phyloP scores from a whole-genome alignment of 2,113 vertebrate species.

The Syngnathus typhle region DNA sequence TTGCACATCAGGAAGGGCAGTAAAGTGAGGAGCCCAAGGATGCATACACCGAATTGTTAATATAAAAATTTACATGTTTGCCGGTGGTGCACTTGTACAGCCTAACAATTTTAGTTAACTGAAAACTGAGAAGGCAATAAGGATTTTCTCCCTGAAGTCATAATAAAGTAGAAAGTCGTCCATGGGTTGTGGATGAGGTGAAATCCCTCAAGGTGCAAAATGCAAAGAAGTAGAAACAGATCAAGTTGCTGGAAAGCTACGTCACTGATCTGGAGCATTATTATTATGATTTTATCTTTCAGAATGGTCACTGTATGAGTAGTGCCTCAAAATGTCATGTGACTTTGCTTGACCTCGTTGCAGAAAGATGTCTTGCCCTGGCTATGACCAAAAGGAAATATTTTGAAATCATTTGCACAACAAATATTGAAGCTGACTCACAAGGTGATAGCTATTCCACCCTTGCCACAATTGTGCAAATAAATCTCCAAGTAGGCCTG shows the following conservation, averaged over 20 bases:
- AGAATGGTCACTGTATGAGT: background rate
- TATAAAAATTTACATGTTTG: background rate
- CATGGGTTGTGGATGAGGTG: no score
- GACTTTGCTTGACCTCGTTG: constrained; percentile 60
- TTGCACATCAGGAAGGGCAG: constrained; percentile 7
- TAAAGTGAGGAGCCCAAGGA: constrained; percentile 22
- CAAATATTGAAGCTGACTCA: constrained; percentile 58
- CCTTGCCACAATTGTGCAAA: constrained; percentile 40
- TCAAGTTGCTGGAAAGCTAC: no score
- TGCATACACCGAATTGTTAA: constrained; percentile 35
- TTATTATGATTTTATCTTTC: background rate
- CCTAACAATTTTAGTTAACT: background rate
- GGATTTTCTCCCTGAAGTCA: no score
- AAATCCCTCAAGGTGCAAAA: no score
- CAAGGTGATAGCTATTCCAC: constrained; percentile 36
- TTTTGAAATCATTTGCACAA: constrained; percentile 68
- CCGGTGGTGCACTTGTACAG: no score
- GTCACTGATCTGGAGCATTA: no score
- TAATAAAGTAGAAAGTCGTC: no score
- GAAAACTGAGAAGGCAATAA: no score
- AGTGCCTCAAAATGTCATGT: constrained; percentile 18
- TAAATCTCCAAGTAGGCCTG: constrained; percentile 24
- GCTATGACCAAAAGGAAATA: constrained; percentile 64
- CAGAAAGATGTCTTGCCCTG: constrained; percentile 52
- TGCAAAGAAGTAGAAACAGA: no score